These are phyloP conservation scores for Clitarchus hookeri DNA, from an alignment of 2,888 invertebrate genomes.

Conservation along the genomic window DNA sequence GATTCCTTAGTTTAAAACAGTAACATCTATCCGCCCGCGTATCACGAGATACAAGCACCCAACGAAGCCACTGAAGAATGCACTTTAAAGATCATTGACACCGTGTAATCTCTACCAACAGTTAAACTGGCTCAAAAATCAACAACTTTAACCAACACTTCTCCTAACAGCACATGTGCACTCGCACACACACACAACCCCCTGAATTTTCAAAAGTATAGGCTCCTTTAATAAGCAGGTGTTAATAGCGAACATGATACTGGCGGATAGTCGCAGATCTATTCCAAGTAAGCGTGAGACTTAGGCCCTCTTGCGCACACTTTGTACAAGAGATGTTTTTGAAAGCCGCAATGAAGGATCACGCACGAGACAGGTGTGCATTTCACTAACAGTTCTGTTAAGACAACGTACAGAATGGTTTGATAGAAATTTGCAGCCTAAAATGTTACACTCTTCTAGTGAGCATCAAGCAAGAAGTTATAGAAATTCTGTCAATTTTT, in stretches of 20 bases:
- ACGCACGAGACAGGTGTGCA: no score
- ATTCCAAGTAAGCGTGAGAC: neutral
- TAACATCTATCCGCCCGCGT: neutral
- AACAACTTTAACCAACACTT: neutral
- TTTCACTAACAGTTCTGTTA: no score
- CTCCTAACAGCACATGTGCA: no score
- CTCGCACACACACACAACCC: neutral
- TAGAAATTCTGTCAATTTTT: no score
- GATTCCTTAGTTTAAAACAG: neutral
- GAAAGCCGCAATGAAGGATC: neutral
- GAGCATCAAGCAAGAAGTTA: no score
- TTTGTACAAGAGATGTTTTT: neutral
- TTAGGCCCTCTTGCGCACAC: neutral
- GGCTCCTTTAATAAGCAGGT: neutral
- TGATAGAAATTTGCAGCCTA: no score
- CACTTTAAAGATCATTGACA: neutral
- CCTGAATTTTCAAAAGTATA: neutral
- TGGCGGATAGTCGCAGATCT: neutral
- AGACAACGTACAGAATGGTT: no score
- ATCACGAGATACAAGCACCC: constrained; percentile 6
- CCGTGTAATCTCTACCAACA: neutral
- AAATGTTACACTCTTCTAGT: no score
- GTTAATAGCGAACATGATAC: neutral
- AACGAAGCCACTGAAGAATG: neutral
- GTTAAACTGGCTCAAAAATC: neutral